A percentile compares a stretch with the other conserved stretches of the same genome.
Conservation (phyloP, 2,113 vertebrate species). For the Neodon shergylaensis region DNA sequence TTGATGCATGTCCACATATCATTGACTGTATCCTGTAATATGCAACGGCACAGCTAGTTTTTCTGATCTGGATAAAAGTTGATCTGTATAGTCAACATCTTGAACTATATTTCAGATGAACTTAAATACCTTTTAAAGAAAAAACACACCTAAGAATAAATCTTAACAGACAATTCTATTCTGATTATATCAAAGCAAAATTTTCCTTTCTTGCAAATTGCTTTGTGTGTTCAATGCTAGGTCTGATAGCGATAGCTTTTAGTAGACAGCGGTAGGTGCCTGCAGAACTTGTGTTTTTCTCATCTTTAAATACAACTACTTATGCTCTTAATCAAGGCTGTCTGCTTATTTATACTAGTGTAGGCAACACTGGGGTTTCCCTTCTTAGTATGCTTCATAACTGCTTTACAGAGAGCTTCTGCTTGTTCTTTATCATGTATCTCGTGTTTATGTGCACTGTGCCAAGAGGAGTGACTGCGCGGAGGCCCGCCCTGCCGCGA, state of each 20-base stretch:
- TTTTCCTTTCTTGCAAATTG: constrained; percentile 99
- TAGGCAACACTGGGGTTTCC: constrained; percentile 97
- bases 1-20: constrained; percentile 99
- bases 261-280: constrained; percentile 99
- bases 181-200: constrained; percentile 99
- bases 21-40: constrained; percentile 99
- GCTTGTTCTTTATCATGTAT: constrained; percentile 99
- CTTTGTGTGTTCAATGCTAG: constrained; percentile 99
- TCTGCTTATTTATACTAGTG: constrained; percentile 95
- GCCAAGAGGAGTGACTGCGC: constrained; percentile 92
- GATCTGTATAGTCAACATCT: constrained; percentile 99
- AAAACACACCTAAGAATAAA: constrained; percentile 95
- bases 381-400: constrained; percentile 99
- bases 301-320: constrained; percentile 97
- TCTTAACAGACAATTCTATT: constrained; percentile 98
- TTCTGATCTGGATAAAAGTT: constrained; percentile 99
- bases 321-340: constrained; percentile 95
- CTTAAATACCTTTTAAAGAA: constrained; percentile 97
- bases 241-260: constrained; percentile 99
- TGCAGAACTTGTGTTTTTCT: constrained; percentile 98
- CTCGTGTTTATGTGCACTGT: constrained; percentile 99
- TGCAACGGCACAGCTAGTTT: constrained; percentile 99
- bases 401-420: constrained; percentile 98
- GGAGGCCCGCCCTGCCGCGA: constrained; percentile 83
- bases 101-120: constrained; percentile 97